Percentiles rank a stretch among this genome's conserved stretches.
Evolutionary conservation across 1,140 invertebrate genomes (phyloP).

Genomic region (Anoplolepis gracilipes): DNA sequence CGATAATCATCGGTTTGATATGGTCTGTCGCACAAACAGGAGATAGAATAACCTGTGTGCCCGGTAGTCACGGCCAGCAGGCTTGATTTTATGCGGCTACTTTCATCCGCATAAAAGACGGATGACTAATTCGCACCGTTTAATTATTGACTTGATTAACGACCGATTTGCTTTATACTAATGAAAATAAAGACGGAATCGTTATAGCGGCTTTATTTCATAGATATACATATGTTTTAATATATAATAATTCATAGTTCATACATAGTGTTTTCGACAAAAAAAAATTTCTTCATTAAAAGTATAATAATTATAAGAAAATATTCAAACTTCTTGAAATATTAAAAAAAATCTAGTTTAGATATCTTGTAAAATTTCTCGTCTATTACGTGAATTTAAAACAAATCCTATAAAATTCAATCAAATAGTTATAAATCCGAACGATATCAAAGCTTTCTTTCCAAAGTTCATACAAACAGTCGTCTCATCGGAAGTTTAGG

Average conservation of each 20-base stretch:
- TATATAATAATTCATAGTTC: background rate
- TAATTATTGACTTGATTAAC: conserved; percentile 21
- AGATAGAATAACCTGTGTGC: conserved; percentile 25
- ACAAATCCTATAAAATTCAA: background rate
- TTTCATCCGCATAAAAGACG: conserved; percentile 24
- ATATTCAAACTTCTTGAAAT: background rate
- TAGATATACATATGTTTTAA: background rate
- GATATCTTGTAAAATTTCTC: background rate
- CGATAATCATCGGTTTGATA: conserved; percentile 68
- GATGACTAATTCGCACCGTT: conserved; percentile 34
- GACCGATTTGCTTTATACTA: background rate
- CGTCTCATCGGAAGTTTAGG: background rate
- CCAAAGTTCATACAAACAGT: background rate
- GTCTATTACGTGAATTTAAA: background rate
- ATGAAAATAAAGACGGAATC: background rate
- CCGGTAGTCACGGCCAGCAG: conserved; percentile 24
- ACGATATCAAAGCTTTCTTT: background rate
- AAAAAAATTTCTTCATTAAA: conserved; percentile 2
- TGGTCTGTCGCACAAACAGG: conserved; percentile 47
- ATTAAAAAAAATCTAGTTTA: background rate
- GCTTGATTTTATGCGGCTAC: conserved; percentile 20
- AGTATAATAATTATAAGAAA: background rate
- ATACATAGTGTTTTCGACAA: background rate
- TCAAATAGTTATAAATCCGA: background rate
- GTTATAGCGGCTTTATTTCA: background rate